Base-by-base conservation (phyloP, 2,797 vertebrate genomes). In the Acanthis flammea region DNA sequence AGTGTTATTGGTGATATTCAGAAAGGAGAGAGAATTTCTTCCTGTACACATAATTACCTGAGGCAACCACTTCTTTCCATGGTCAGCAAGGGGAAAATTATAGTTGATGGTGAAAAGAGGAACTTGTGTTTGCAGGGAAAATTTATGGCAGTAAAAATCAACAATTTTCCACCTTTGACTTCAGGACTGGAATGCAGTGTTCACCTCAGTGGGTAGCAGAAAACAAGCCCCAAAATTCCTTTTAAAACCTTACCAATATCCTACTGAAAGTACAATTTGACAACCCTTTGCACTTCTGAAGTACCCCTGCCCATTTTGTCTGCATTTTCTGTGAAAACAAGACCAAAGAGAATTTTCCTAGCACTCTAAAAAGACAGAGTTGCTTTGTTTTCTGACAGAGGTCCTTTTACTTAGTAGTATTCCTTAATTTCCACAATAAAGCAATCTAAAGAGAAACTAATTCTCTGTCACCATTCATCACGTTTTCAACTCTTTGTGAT, bases 1-100 rank as follows among this genome's bases (percentile, higher is more conserved):
- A 48, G 19, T 97, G 92, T 94, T 98, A 96, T 73, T 97, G 97
- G 97, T 95, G 94, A 94, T 97, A 94, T 96, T 98, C 97, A 96
- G 91, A 97, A 90, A 96, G 96, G 96, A 96, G 90, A 96, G 86
- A 88, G 95, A 88, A 79, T 96, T 94, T 97, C 94, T 90, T 97
- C 72, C 95, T 91, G 77, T 97, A 96, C 87, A 94, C 53, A 95
- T 93, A 96, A 96, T 96, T 97, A 97, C 92, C 94, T 61, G 95
- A 96, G 91, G 86, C 95, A 97, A 98, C 87, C 95, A 93, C 86
- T 96, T 96, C 92, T 90, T 96, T 97, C 92, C 95, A 75, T 88
- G 76, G 84, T 94, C 78, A 96, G 55, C 75, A 79, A 97, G 76
- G 48, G 89, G 86, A 94, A 94, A 95, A 94, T 60, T 77, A 93